Evolutionary conservation across 2,888 invertebrate species (phyloP).

Genomic region (Chrysolina haemoptera): DNA sequence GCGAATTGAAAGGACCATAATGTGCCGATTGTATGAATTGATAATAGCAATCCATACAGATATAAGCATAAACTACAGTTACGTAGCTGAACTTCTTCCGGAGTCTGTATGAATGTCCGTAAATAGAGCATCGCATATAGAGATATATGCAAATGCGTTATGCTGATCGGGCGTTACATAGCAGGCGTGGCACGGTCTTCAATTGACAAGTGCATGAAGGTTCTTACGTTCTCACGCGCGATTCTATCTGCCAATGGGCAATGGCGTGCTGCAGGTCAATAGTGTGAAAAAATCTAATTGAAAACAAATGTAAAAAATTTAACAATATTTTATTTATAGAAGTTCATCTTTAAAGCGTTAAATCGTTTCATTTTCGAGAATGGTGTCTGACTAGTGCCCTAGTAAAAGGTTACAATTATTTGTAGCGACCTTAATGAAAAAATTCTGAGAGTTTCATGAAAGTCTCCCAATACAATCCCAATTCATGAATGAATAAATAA

Average conservation of each 20-base stretch:
- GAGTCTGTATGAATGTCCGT: constrained; percentile 25
- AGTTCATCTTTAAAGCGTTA: constrained; percentile 20
- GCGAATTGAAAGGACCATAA: constrained; percentile 18
- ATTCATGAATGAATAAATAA: too few species aligned
- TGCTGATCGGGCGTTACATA: constrained; percentile 36
- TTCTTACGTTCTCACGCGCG: constrained; percentile 53
- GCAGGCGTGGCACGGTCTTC: constrained; percentile 51
- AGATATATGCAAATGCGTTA: constrained; percentile 32
- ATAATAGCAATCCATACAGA: constrained; percentile 40
- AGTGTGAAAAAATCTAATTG: constrained; percentile 8
- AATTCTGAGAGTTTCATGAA: too few species aligned
- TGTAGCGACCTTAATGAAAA: too few species aligned
- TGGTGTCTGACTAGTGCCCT: not conserved
- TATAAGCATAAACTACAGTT: constrained; percentile 42
- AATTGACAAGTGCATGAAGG: constrained; percentile 54
- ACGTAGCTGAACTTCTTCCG: constrained; percentile 13
- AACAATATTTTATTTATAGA: constrained; percentile 17
- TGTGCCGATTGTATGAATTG: constrained; percentile 33
- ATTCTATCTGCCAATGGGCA: constrained; percentile 14
- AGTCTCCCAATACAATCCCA: too few species aligned
- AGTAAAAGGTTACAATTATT: too few species aligned
- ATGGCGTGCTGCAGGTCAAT: constrained; percentile 21
- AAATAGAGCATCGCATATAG: constrained; percentile 31
- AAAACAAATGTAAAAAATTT: constrained; percentile 2
- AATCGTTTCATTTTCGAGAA: constrained; percentile 21